phyloP scores from a whole-genome alignment of 2,888 invertebrate species.

The Vannuccia rotundouncinata region DNA sequence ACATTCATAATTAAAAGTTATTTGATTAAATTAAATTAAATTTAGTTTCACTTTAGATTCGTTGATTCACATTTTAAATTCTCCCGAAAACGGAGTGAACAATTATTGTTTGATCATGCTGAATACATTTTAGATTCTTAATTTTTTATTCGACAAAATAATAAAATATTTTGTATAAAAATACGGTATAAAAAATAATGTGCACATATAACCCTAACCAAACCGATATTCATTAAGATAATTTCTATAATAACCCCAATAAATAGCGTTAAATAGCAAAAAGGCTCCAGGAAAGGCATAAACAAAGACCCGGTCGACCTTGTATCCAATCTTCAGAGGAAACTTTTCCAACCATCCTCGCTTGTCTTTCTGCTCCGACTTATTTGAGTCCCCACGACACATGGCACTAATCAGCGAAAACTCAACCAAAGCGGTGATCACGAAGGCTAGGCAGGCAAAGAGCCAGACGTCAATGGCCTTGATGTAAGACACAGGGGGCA shows the following conservation, averaged over 20 bases:
- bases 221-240: too few relatives aligned
- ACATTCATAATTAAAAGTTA: too few relatives aligned
- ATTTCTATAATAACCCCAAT: slow-evolving; percentile 12
- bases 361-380: neutral
- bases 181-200: too few relatives aligned
- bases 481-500: slow-evolving; percentile 37
- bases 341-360: neutral
- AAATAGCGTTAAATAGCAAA: neutral
- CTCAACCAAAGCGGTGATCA: slow-evolving; percentile 37
- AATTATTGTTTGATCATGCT: too few relatives aligned
- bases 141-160: too few relatives aligned
- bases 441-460: slow-evolving; percentile 38
- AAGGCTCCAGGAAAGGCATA: neutral
- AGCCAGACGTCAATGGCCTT: slow-evolving; percentile 38
- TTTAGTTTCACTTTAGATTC: too few relatives aligned
- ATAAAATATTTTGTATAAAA: too few relatives aligned
- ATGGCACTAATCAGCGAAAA: slow-evolving; percentile 37
- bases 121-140: too few relatives aligned
- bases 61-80: too few relatives aligned
- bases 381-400: neutral
- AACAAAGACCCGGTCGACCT: neutral
- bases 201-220: too few relatives aligned
- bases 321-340: neutral
- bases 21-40: too few relatives aligned
- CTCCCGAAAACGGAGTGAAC: too few relatives aligned